A percentile compares a stretch with the other conserved stretches of the same genome.
Conservation (phyloP, 53 echinoderm and acorn worm species). For the Mesocentrotus franciscanus region DNA sequence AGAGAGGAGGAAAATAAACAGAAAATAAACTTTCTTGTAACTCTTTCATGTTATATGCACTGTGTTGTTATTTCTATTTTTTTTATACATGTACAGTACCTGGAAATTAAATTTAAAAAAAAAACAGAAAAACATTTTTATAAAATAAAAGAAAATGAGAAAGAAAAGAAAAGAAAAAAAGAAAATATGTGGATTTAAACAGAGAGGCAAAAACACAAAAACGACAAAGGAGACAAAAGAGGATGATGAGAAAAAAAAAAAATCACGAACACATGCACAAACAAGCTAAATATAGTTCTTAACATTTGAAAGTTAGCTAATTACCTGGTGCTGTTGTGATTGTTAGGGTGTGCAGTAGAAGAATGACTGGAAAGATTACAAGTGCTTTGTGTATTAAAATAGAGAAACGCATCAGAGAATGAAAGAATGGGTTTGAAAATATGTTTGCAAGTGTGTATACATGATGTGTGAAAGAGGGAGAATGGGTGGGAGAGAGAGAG, state of each 20-base stretch:
- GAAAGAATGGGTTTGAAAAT: neutral
- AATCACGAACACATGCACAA: neutral
- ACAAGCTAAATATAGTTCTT: neutral
- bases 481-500: neutral
- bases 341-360: conserved; percentile 41
- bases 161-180: no score
- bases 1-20: neutral
- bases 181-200: neutral
- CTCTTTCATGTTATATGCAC: no score
- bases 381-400: conserved; percentile 57
- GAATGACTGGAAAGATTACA: conserved; percentile 43
- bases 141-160: no score
- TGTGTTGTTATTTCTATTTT: no score
- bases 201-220: neutral
- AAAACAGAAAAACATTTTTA: no score
- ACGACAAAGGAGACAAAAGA: neutral
- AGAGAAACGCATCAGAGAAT: neutral
- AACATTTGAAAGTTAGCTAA: neutral
- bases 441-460: neutral
- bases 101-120: no score
- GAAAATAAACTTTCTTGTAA: no score
- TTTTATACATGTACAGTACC: no score
- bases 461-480: neutral
- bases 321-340: conserved; percentile 62
- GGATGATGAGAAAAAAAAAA: neutral